Evolutionary conservation across 2,797 vertebrate species (phyloP).

Genomic region (Alca torda): DNA sequence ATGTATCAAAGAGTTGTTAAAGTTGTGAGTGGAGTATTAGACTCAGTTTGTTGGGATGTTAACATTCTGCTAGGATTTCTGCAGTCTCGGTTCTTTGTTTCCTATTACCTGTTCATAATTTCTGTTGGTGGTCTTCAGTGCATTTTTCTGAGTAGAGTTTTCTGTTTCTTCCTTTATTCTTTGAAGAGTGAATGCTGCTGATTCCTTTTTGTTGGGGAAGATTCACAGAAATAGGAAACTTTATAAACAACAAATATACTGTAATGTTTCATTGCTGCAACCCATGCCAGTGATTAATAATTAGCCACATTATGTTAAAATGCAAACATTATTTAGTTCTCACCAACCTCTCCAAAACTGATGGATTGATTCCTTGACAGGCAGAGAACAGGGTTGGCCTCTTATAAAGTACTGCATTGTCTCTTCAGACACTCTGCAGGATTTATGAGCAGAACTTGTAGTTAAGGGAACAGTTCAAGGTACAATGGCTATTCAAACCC

Average conservation of each 20-base stretch:
- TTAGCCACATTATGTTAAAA: background rate
- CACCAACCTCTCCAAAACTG: background rate
- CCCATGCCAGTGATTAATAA: background rate
- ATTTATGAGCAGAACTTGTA: background rate
- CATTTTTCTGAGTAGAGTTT: background rate
- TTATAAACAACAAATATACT: background rate
- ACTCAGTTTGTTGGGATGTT: background rate
- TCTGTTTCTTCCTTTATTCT: background rate
- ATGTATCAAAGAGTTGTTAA: conserved; percentile 5
- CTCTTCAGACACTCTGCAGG: background rate
- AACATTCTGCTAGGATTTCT: background rate
- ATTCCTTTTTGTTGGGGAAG: background rate
- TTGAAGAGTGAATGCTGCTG: background rate
- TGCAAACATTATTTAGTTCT: background rate
- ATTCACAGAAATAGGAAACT: background rate
- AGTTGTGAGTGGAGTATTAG: conserved; percentile 27
- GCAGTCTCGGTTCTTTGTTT: background rate
- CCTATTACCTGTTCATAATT: background rate
- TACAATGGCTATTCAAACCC: background rate
- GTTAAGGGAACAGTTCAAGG: background rate
- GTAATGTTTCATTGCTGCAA: background rate
- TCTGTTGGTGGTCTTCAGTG: background rate
- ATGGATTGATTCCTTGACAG: background rate
- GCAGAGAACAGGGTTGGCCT: background rate
- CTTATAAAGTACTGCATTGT: background rate